Base-by-base conservation (phyloP, 2,797 vertebrate species). In the Limosa lapponica region DNA sequence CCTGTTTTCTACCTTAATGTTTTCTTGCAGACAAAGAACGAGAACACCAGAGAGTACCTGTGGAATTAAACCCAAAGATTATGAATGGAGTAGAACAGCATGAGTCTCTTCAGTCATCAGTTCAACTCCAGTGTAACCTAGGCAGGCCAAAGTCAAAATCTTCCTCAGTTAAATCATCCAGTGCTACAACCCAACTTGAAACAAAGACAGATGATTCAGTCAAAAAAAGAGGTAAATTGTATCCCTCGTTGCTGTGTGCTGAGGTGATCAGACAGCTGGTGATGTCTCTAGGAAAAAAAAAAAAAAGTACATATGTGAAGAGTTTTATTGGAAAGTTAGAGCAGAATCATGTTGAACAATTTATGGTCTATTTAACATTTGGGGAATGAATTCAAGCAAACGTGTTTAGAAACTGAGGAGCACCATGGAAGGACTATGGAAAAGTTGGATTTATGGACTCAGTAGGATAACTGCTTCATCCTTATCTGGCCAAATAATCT, bases 221-320 rank as follows among this genome's bases (percentile, higher is more conserved):
- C 77, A 98, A 98, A 97, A 98, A 98, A 97, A 98, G 97, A 98
- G 98, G 98, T 98, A 98, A 97, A 85, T 64, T 88, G 6, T 55
- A 81, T 96, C 73, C 84, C 37, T 82, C 37, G 27, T 73, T 69
- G 49, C 61, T 93, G 5, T 73, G 34, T 54, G 78, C 73, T 79
- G 54, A 88, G 80, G 61, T 86, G 58, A 30, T 77, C 49, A 71
- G 70, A n/a, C 69, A 72, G 70, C n/a, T 49, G 69, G 67, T 86
- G 41, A 70, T 86, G 41, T 27, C 13, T 95, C 8, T 11, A 32
- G 27, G 16, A 6, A 41, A 32, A 28, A 8, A 54, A 36, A 58
- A 49, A 8, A 54, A 36, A 58, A 49, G 57, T 41, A 85, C 5
- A 0, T 32, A 32, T 1, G 1, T 72, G 67, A 88, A 24, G 34